Conservation (phyloP, 2,888 invertebrate species). For the Ephialtes manifestator region DNA sequence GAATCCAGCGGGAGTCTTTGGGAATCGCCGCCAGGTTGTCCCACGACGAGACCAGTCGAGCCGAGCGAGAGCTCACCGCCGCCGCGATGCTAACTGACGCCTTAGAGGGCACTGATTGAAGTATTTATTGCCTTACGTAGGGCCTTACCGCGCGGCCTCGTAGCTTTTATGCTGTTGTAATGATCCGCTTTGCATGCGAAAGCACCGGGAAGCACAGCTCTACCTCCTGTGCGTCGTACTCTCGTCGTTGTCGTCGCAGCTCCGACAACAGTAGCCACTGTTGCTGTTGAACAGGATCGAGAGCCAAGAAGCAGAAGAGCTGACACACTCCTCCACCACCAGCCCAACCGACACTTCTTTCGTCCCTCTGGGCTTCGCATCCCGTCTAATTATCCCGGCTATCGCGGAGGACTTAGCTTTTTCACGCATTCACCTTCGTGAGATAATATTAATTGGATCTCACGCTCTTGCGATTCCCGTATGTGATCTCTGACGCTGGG, state of each 20-base stretch:
- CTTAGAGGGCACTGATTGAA: slow-evolving; percentile 85
- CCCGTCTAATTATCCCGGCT: slow-evolving; percentile 63
- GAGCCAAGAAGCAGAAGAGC: slow-evolving; percentile 28
- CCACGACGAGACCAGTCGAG: slow-evolving; percentile 43
- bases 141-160: slow-evolving; percentile 65
- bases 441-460: slow-evolving; percentile 59
- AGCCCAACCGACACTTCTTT: slow-evolving; percentile 53
- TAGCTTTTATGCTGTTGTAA: slow-evolving; percentile 81
- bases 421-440: slow-evolving; percentile 56
- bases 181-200: slow-evolving; percentile 83
- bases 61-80: slow-evolving; percentile 71
- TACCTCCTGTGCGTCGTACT: slow-evolving; percentile 50
- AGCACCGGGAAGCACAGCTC: slow-evolving; percentile 25
- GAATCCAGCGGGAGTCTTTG: slow-evolving; percentile 77
- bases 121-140: slow-evolving; percentile 83
- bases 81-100: slow-evolving; percentile 84
- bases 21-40: slow-evolving; percentile 82
- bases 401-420: slow-evolving; percentile 39
- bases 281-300: slow-evolving; percentile 33
- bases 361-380: slow-evolving; percentile 41
- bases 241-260: slow-evolving; percentile 51
- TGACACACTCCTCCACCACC: slow-evolving; percentile 49
- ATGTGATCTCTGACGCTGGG: background rate
- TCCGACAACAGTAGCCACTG: slow-evolving; percentile 11
- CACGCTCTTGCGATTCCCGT: background rate